Base-by-base conservation (phyloP, 35 echinoderm and acorn worm species). In the Diadema setosum region DNA sequence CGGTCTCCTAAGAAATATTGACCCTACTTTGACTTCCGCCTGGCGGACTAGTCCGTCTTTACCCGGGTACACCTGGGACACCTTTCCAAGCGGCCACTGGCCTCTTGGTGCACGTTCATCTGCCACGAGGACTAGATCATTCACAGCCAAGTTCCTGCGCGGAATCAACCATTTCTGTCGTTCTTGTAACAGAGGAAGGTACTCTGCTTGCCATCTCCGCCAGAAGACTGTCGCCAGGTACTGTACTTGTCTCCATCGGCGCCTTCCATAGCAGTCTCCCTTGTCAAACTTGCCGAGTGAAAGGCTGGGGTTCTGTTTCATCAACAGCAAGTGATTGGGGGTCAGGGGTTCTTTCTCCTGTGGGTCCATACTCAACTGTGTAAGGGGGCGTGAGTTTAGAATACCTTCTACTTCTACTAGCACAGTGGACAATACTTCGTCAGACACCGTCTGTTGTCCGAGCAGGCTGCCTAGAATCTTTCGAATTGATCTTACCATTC, bases 101-200 rank as follows among this genome's bases (percentile, higher is more conserved):
- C 78, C 80, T 26, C 89, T 18, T 2, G 85, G 50, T 0, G 42
- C 40, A 57, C 26, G 48, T 23, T 96, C 84, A 76, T 78, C 52
- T 4, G 58, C 82, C 21, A 96, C 85, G 16, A 96, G 82, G 1
- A 96, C 94, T 15, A 92, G 40, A 36, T 96, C 89, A 24, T 61
- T 61, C 14, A 85, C 42, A 17, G 37, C 35, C 18, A 91, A 81
- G 44, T 96, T 91, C 39, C 57, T 42, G 25, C 85, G 74, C 15
- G 90, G 44, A 16, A 12, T 26, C 15, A 17, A 78, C 89, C 89
- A 92, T 56, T 83, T 88, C 40, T 92, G 94, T 15, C 89, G 81
- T 0, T 33, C 31, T 76, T 96, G 94, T 41, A 92, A 76, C 1
- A 87, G 37, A n/a, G 93, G 89, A 30, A 95, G 35, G 45, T 95